Base-by-base conservation (phyloP, 2,797 vertebrate genomes). In the Aldrovandia affinis region DNA sequence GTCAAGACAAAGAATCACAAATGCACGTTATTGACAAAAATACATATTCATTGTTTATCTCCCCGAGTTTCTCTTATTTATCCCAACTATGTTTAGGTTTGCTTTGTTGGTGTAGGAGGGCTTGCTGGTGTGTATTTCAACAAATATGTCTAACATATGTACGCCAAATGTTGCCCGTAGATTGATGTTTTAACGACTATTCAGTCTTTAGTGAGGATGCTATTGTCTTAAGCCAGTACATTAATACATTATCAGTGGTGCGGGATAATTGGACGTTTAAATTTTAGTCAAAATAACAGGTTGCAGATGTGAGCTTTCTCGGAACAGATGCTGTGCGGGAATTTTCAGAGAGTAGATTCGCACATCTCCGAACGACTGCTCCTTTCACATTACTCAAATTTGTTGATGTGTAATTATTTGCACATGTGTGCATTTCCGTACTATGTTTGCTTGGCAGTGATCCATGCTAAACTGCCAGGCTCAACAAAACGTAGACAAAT, bases 401-500 rank as follows among this genome's bases (percentile, higher is more conserved):
- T 55, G 63, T 52, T 59, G 83, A 84, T 80, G 18, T 14, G 47
- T 73, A 57, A 54, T 81, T 30, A 90, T 92, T 91, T 91, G 90
- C 89, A 89, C 80, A 39, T 79, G 25, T 54, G 86, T 70, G 85
- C 90, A 91, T 91, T 89, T 88, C 91, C 86, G 88, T 88, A 86
- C 61, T 86, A 87, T 91, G 91, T 91, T 89, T 90, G 87, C 86
- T 91, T 93, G 91, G 92, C 89, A 84, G 73, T 39, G 55, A 80
- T 92, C 89, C 91, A 89, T 85, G 82, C 39, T 83, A 85, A 89
- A 89, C 86, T 89, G 88, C 85, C 87, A 86, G 86, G 84, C 78
- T 68, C n/a, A 54, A 52, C 42, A 22, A 68, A 12, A 39, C 18
- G 15, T 12, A 47, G 42, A 68, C 63, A 57, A 63, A 50, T 30